phyloP scores from a whole-genome alignment of 1,140 invertebrate genomes.

The Drosophila suzukii region DNA sequence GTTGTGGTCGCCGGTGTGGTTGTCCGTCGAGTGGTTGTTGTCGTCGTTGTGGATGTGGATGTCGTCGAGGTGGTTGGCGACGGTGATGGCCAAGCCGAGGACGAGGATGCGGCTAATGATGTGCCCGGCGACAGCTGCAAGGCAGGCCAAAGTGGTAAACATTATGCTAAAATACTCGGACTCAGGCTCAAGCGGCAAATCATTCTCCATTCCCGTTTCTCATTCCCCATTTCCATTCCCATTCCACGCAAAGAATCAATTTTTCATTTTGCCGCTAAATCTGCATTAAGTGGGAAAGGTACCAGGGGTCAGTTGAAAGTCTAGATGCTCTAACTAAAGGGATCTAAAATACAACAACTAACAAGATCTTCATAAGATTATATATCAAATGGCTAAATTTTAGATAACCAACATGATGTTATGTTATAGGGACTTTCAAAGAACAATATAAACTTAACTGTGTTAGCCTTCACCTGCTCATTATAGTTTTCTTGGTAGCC shows the following conservation, averaged over 20 bases:
- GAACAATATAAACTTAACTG: background rate
- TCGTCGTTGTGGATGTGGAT: constrained; percentile 37
- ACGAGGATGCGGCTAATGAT: constrained; percentile 76
- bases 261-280: constrained; percentile 77
- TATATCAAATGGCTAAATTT: too few species aligned
- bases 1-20: constrained; percentile 43
- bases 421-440: too few species aligned
- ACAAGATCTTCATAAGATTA: too few species aligned
- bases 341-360: too few species aligned
- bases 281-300: constrained; percentile 39
- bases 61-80: constrained; percentile 42
- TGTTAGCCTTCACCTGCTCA: background rate
- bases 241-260: constrained; percentile 81
- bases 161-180: constrained; percentile 74
- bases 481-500: background rate
- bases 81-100: constrained; percentile 41
- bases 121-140: constrained; percentile 74
- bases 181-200: constrained; percentile 23
- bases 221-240: constrained; percentile 29
- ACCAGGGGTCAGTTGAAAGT: background rate
- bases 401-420: too few species aligned
- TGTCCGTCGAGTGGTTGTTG: constrained; percentile 48
- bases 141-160: constrained; percentile 78
- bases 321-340: constrained; percentile 8
- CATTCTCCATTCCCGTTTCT: constrained; percentile 49